These are phyloP conservation scores for Galago senegalensis DNA, from an alignment of 2,797 vertebrate species.

Conservation along the genomic window DNA sequence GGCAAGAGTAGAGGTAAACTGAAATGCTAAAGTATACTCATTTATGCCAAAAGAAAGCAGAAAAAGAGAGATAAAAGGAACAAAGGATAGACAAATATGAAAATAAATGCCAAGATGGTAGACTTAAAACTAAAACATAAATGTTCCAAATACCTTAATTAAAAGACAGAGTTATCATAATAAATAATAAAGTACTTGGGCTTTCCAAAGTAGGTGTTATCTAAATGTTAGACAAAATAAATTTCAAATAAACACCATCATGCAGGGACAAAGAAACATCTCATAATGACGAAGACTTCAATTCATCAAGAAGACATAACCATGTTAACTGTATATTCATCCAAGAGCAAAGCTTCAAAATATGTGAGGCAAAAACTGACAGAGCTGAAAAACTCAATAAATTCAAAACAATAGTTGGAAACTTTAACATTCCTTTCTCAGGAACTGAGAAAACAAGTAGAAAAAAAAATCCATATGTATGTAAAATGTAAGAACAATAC, in stretches of 20 bases:
- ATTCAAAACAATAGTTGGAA: background rate
- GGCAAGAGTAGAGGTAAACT: background rate
- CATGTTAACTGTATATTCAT: background rate
- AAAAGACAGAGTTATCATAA: background rate
- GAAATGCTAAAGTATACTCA: background rate
- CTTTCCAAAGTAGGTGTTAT: background rate
- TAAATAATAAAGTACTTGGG: background rate
- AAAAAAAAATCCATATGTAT: background rate
- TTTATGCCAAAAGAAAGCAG: background rate
- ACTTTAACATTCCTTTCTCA: background rate
- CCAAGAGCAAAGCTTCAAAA: slow-evolving; percentile 14
- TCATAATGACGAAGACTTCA: background rate
- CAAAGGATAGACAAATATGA: background rate
- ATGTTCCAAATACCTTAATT: background rate
- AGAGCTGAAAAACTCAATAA: background rate
- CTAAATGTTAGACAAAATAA: slow-evolving; percentile 1
- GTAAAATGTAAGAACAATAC: background rate
- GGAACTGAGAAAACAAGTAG: background rate
- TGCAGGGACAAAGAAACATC: background rate
- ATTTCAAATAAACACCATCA: slow-evolving; percentile 12
- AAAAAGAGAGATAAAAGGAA: background rate
- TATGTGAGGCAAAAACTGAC: background rate
- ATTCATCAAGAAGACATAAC: background rate
- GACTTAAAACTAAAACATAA: background rate
- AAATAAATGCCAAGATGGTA: background rate